A percentile compares a stretch with the other conserved stretches of the same genome.
Conservation (phyloP, 2,888 invertebrate species). For the Drosophila tanythrix region DNA sequence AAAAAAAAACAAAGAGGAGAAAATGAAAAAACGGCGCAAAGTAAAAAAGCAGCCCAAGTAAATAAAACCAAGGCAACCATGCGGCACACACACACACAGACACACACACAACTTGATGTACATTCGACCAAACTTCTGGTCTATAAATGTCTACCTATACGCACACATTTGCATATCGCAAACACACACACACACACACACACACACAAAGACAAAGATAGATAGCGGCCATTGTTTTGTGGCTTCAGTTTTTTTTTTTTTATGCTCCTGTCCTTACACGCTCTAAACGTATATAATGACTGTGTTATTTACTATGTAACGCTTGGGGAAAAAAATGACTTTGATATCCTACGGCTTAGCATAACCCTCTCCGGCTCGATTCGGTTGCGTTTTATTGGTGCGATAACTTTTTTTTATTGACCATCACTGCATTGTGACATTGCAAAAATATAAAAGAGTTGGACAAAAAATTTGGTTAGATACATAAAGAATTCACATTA, state of each 20-base stretch:
- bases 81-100: conserved; percentile 19
- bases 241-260: conserved; percentile 35
- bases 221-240: conserved; percentile 56
- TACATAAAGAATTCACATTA: background rate
- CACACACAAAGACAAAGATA: conserved; percentile 25
- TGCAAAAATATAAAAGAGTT: background rate
- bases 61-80: conserved; percentile 72
- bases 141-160: conserved; percentile 74
- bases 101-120: conserved; percentile 40
- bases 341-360: conserved; percentile 5
- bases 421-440: background rate
- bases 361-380: conserved; percentile 4
- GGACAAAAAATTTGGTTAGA: background rate
- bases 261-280: conserved; percentile 29
- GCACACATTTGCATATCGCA: conserved; percentile 63
- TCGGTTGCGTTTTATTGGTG: background rate
- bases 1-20: conserved; percentile 28
- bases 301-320: conserved; percentile 56
- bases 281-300: conserved; percentile 50
- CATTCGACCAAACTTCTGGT: conserved; percentile 68
- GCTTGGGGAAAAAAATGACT: conserved; percentile 15
- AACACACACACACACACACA: conserved; percentile 22
- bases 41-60: conserved; percentile 46
- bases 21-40: conserved; percentile 12
- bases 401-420: conserved; percentile 21